These are phyloP conservation scores for Leucoraja ocellata DNA, from an alignment of 2,797 vertebrate genomes.

Conservation along the genomic window DNA sequence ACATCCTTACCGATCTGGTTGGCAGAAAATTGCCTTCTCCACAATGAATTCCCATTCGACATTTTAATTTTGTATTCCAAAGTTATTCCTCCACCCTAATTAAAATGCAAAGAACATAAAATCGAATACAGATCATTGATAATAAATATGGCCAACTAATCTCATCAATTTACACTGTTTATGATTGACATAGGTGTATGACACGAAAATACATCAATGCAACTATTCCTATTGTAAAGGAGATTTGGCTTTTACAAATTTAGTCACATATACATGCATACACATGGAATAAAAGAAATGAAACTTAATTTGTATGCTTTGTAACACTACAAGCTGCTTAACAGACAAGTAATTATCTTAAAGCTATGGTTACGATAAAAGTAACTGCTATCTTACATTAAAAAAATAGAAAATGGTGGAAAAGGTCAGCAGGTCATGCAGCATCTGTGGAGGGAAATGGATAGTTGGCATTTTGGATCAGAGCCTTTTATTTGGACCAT, in stretches of 20 bases:
- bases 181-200: not conserved
- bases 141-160: not conserved
- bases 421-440: too few relatives aligned
- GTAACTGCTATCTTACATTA: not conserved
- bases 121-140: not conserved
- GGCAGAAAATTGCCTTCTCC: conserved; percentile 35
- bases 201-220: not conserved
- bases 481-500: too few relatives aligned
- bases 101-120: not conserved
- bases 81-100: conserved; percentile 32
- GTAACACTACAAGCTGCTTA: not conserved
- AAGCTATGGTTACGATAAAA: not conserved
- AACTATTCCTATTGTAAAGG: not conserved
- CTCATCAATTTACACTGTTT: not conserved
- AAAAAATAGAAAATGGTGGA: too few relatives aligned
- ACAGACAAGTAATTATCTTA: not conserved
- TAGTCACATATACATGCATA: not conserved
- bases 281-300: not conserved
- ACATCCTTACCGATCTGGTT: conserved; percentile 17
- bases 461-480: too few relatives aligned
- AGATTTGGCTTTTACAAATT: not conserved
- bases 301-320: not conserved
- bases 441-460: too few relatives aligned
- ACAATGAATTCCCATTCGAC: conserved; percentile 13
- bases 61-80: conserved; percentile 33